These are phyloP conservation scores for fruit fly (Drosophila melanogaster) DNA, from an alignment of 1,140 invertebrate genomes.

Conservation along the genomic window Release_6_plus_ISO1_MT NT_033777.3:6605501-6606000, in stretches of 20 bases:
- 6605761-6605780: constrained; percentile 43
- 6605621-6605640: constrained; percentile 73
- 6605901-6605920: constrained; percentile 28
- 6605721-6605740: constrained; percentile 80
- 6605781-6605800: constrained; percentile 44
- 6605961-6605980: constrained; percentile 46
- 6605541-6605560: not conserved
- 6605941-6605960: constrained; percentile 57
- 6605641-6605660: constrained; percentile 40
- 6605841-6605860: constrained; percentile 69
- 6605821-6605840: constrained; percentile 81
- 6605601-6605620: constrained; percentile 80
- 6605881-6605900: constrained; percentile 5
- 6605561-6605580: constrained; percentile 28
- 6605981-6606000: constrained; percentile 57
- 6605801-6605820: constrained; percentile 81
- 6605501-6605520: not conserved
- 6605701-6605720: constrained; percentile 45
- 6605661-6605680: constrained; percentile 64
- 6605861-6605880: constrained; percentile 9
- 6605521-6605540: not conserved
- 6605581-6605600: constrained; percentile 57
- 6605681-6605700: constrained; percentile 16
- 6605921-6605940: constrained; percentile 44
- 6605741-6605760: constrained; percentile 63